phyloP scores from a whole-genome alignment of 2,888 invertebrate species.

The Tetragonisca angustula region DNA sequence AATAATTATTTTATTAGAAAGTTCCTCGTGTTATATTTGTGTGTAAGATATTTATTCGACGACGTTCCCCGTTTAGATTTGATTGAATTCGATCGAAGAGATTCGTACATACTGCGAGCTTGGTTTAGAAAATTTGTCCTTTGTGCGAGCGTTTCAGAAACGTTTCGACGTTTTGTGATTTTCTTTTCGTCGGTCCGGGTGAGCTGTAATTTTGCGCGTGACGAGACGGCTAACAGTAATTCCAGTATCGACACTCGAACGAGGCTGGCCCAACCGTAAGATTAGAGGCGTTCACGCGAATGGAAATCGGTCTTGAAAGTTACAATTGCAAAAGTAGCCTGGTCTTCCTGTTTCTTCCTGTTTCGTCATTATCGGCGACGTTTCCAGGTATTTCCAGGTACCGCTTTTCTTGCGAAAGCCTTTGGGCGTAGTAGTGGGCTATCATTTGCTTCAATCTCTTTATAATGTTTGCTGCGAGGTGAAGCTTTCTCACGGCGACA shows the following conservation, averaged over 20 bases:
- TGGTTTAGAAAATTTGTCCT: neutral
- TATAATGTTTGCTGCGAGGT: neutral
- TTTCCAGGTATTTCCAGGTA: slow-evolving; percentile 21
- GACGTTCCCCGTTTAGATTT: neutral
- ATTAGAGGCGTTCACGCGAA: slow-evolving; percentile 14
- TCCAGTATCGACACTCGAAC: slow-evolving; percentile 1
- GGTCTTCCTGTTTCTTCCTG: slow-evolving; percentile 13
- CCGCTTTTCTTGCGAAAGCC: slow-evolving; percentile 10
- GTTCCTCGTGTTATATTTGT: neutral
- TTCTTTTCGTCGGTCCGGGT: neutral
- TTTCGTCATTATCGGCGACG: slow-evolving; percentile 2
- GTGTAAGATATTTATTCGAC: too few species aligned
- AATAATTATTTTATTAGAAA: neutral
- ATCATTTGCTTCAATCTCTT: slow-evolving; percentile 6
- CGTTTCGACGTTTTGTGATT: neutral
- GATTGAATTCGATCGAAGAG: neutral
- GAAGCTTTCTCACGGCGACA: neutral
- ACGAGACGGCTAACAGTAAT: slow-evolving; percentile 6
- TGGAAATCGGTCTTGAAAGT: slow-evolving; percentile 23
- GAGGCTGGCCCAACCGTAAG: neutral
- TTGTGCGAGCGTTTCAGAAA: neutral
- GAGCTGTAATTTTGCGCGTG: slow-evolving; percentile 2
- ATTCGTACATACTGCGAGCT: neutral
- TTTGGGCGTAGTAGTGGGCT: neutral
- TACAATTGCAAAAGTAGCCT: slow-evolving; percentile 21